A percentile compares a stretch with the other conserved stretches of the same genome.
Conservation (phyloP, 2,113 vertebrate genomes). For the Pachyramphus minor region DNA sequence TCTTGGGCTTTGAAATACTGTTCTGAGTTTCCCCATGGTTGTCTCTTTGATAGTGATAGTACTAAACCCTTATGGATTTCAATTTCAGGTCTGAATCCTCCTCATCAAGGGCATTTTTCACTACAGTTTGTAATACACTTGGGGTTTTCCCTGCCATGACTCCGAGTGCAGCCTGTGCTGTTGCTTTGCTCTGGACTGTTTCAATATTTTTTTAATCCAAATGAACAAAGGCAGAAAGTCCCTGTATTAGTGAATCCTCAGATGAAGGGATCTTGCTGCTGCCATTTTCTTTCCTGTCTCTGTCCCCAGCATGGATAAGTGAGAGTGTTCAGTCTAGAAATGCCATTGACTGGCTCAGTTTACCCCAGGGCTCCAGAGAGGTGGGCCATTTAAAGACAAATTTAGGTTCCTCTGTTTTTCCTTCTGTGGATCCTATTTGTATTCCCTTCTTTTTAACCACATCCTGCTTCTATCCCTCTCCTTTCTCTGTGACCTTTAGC, state of each 20-base stretch:
- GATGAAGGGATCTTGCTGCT: neutral
- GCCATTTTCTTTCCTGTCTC: neutral
- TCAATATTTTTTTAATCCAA: neutral
- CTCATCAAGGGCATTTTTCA: neutral
- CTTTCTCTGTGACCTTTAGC: neutral
- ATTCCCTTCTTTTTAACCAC: neutral
- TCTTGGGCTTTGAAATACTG: neutral
- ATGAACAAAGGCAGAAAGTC: neutral
- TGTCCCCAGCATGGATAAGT: neutral
- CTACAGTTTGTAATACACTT: neutral
- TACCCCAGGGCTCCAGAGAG: slow-evolving; percentile 9
- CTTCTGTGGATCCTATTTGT: neutral
- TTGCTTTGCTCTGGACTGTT: neutral
- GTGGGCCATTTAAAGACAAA: neutral
- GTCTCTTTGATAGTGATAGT: neutral
- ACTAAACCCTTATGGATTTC: neutral
- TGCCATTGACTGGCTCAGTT: neutral
- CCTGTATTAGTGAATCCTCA: neutral
- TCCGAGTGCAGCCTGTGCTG: neutral
- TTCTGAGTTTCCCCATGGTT: neutral
- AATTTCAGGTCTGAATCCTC: neutral
- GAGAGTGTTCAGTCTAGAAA: slow-evolving; percentile 1
- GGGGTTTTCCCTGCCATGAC: neutral
- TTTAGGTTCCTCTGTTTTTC: neutral
- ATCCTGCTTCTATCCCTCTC: neutral